phyloP scores from a whole-genome alignment of 2,113 vertebrate species.

The Lycocorax pyrrhopterus region DNA sequence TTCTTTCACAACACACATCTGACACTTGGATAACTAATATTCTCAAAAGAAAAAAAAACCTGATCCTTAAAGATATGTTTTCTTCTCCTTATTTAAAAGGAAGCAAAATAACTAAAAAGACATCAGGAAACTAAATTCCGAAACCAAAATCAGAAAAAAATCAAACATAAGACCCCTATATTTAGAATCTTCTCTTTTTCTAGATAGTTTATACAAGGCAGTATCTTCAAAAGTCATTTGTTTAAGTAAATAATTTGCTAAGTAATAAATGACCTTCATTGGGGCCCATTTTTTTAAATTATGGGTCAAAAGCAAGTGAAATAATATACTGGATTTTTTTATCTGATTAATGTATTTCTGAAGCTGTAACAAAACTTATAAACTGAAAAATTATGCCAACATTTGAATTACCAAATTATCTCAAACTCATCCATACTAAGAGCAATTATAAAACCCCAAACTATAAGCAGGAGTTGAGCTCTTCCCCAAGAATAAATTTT shows the following conservation, averaged over 20 bases:
- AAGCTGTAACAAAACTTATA: not conserved
- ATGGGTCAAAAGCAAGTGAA: not conserved
- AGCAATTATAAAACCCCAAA: not conserved
- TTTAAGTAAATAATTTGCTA: not conserved
- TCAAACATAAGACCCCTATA: rapidly evolving
- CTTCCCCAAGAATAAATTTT: not conserved
- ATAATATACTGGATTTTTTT: not conserved
- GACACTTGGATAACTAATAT: not conserved
- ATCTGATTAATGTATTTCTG: not conserved
- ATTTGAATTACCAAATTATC: not conserved
- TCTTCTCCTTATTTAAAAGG: not conserved
- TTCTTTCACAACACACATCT: not conserved
- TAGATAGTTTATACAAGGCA: not conserved
- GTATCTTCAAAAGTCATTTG: not conserved
- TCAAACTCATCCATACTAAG: not conserved
- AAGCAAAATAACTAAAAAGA: not conserved
- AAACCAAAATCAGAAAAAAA: not conserved
- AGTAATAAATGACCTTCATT: not conserved
- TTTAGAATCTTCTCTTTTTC: not conserved
- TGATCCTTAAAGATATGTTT: not conserved
- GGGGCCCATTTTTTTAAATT: not conserved
- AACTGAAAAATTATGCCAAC: not conserved
- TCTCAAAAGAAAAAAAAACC: not conserved
- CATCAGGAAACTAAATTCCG: not conserved
- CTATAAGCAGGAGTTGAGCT: not conserved